Evolutionary conservation across 2,113 vertebrate species (phyloP).

Genomic region (Pyxicephalus adspersus): DNA sequence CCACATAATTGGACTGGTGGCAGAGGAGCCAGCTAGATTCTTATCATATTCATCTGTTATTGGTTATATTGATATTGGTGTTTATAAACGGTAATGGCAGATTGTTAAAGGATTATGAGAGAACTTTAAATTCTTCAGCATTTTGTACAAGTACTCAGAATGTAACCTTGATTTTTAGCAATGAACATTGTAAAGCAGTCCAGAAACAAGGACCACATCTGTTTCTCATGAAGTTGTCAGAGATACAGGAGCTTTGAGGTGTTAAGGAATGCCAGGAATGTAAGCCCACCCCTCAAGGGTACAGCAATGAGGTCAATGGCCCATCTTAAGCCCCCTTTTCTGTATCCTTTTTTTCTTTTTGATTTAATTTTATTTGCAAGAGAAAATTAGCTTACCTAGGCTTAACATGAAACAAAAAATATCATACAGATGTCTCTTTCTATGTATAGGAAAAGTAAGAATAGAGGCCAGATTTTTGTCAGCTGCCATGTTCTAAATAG

Average conservation of each 20-base stretch:
- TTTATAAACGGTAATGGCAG: constrained; percentile 20
- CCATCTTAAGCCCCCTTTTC: neutral
- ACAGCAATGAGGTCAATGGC: constrained; percentile 35
- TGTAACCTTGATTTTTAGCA: constrained; percentile 1
- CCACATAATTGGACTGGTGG: neutral
- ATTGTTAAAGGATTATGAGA: constrained; percentile 12
- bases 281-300: constrained; percentile 38
- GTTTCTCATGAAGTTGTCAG: constrained; percentile 53
- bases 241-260: constrained; percentile 43
- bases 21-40: neutral
- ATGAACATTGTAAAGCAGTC: constrained; percentile 26
- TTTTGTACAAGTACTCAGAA: neutral
- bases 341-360: neutral
- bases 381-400: neutral
- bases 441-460: too few relatives aligned
- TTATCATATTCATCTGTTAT: constrained; percentile 25
- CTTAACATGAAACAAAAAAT: neutral
- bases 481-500: too few relatives aligned
- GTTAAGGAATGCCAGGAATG: constrained; percentile 48
- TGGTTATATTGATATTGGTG: constrained; percentile 20
- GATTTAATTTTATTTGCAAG: constrained; percentile 6
- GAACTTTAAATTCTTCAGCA: constrained; percentile 10
- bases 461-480: too few relatives aligned
- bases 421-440: neutral
- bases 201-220: constrained; percentile 38